Evolutionary conservation across 1,140 invertebrate species (phyloP), one percentile per base, ranked within the genome.

Genomic region (Thaumetopoea pityocampa): DNA sequence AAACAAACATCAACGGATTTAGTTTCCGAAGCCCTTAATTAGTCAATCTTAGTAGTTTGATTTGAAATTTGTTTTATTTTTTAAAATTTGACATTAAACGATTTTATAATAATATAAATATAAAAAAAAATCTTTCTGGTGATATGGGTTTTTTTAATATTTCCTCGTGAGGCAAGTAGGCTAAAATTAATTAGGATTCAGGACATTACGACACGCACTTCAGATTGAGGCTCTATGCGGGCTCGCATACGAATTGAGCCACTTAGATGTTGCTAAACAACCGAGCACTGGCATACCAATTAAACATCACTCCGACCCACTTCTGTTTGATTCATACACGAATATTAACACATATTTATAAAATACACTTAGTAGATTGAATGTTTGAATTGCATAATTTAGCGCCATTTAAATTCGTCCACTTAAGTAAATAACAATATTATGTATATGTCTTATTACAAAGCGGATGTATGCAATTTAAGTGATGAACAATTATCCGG

Each of bases 211-310:
- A 45, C 43, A 53, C 17, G 17, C 37, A 30, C 30, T 30, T 40
- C 18, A 10, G 26, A 40, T 30, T 7, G 15, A 37, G 24, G 35
- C 28, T 37, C 28, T 23, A 24, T 27, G 23, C 35, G 32, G 15
- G 48, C 45, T 19, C 35, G 44, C 34, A 42, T 54, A 50, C 41
- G 36, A 37, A 51, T 51, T 24, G 28, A 49, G 17, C 17, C 30
- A 49, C 28, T 50, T 34, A 41, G 35, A 26, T 14, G 49, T 67
- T 74, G 52, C 55, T 48, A 56, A 63, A 67, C 41, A 34, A 56
- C 23, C 51, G 41, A 59, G 57, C n/a, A 28, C 47, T 28, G 43
- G 60, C 45, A 70, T 71, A 74, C 59, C 50, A 76, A 70, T 72
- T 70, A 67, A 56, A 55, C 29, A 59, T 33, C 46, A 41, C 42